These are phyloP conservation scores for Galemys pyrenaicus DNA, from an alignment of 2,113 vertebrate species.

Conservation along the genomic window DNA sequence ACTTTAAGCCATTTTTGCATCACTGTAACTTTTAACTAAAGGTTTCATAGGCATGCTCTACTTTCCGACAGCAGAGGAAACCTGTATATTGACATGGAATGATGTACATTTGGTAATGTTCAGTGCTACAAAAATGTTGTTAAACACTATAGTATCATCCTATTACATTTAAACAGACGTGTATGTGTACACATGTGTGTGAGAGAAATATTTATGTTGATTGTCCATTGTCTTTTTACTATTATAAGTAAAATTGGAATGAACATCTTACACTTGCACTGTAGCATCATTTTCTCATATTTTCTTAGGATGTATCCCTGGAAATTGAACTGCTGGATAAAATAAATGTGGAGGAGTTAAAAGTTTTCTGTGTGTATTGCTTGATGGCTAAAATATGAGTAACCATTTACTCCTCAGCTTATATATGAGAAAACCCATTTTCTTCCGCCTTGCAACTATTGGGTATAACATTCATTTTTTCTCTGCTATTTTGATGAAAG, in stretches of 20 bases:
- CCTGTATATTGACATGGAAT: background rate
- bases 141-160: background rate
- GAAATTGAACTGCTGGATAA: constrained; percentile 7
- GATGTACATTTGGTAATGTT: background rate
- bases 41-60: background rate
- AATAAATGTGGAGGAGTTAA: background rate
- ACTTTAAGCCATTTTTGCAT: background rate
- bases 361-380: background rate
- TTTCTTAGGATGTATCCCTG: background rate
- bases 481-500: background rate
- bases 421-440: background rate
- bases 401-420: background rate
- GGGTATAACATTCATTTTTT: background rate
- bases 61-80: background rate
- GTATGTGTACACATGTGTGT: background rate
- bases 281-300: background rate
- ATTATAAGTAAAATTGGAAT: background rate
- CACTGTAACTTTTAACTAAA: background rate
- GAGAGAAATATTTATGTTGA: background rate
- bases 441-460: background rate
- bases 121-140: background rate
- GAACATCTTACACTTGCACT: background rate
- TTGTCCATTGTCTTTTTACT: background rate
- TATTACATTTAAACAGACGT: background rate
- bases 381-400: background rate